These are phyloP conservation scores for Meandrina meandrites DNA, from an alignment of 92 coral and sea anemone species.

Conservation along the genomic window DNA sequence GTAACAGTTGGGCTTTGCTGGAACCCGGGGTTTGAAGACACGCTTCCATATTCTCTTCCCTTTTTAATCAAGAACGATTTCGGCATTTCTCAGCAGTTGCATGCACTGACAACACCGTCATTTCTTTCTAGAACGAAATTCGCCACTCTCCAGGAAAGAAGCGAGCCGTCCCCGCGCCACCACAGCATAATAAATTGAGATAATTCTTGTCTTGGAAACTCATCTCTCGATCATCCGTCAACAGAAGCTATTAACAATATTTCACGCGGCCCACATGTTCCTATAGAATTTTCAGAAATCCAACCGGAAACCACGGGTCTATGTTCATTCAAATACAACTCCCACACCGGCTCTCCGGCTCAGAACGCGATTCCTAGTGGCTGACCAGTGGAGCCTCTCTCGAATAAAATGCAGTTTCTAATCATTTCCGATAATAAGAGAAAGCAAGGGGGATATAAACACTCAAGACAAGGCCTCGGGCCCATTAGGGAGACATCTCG, in stretches of 20 bases:
- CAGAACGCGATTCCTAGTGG: constrained; percentile 68
- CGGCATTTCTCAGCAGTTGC: constrained; percentile 82
- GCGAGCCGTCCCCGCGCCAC: constrained; percentile 21
- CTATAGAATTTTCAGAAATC: constrained; percentile 57
- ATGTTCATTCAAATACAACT: constrained; percentile 82
- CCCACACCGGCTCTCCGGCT: constrained; percentile 65
- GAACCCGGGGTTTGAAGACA: constrained; percentile 46
- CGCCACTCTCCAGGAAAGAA: constrained; percentile 48
- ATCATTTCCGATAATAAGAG: constrained; percentile 69
- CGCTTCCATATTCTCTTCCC: constrained; percentile 72
- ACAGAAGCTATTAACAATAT: constrained; percentile 56
- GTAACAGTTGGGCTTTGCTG: constrained; percentile 43
- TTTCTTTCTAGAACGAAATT: constrained; percentile 49
- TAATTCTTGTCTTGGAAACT: constrained; percentile 32
- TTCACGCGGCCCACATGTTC: constrained; percentile 72
- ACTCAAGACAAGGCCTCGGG: constrained; percentile 22
- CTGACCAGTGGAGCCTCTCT: constrained; percentile 46
- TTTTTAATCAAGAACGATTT: constrained; percentile 98
- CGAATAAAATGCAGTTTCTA: constrained; percentile 63
- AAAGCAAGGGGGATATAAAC: constrained; percentile 48
- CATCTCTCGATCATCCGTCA: constrained; percentile 55
- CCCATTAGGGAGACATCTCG: constrained; percentile 39
- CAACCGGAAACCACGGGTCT: constrained; percentile 85
- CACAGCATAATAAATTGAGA: constrained; percentile 30
- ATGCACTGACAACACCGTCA: constrained; percentile 53